These are phyloP conservation scores for Cyprinodon brontotheroides DNA, from an alignment of 2,113 vertebrate species.

Conservation along the genomic window DNA sequence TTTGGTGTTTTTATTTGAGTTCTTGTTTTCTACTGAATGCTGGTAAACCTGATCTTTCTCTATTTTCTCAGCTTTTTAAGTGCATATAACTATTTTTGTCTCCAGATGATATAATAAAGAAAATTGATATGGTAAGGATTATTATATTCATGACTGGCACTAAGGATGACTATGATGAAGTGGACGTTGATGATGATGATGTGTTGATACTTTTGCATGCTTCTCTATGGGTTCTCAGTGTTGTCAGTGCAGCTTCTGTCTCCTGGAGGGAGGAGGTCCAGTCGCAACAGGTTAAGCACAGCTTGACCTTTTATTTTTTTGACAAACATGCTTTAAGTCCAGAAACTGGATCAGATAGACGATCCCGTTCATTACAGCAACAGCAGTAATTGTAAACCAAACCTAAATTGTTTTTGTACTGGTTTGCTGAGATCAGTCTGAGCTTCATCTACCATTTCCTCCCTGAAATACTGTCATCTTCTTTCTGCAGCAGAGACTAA, in stretches of 20 bases:
- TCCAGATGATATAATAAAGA: slow-evolving; percentile 67
- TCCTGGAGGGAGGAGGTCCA: slow-evolving; percentile 46
- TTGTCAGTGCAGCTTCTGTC: slow-evolving; percentile 69
- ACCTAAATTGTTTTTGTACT: no score
- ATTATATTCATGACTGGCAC: slow-evolving; percentile 60
- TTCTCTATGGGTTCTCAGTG: slow-evolving; percentile 66
- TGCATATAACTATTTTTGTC: slow-evolving; percentile 79
- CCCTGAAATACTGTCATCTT: slow-evolving; percentile 6
- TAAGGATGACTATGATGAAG: slow-evolving; percentile 30
- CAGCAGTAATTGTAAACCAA: no score
- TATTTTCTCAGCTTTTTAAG: slow-evolving; percentile 79
- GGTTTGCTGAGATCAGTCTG: slow-evolving; percentile 8
- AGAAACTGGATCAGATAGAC: slow-evolving; percentile 8
- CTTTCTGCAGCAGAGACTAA: slow-evolving; percentile 24
- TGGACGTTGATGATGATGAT: slow-evolving; percentile 38
- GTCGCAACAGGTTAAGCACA: slow-evolving; percentile 36
- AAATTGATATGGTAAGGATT: slow-evolving; percentile 48
- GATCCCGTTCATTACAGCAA: background rate
- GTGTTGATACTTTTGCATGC: slow-evolving; percentile 65
- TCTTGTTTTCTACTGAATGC: slow-evolving; percentile 80
- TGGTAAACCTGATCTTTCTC: slow-evolving; percentile 69
- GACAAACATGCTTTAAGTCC: slow-evolving; percentile 11
- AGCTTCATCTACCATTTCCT: slow-evolving; percentile 20
- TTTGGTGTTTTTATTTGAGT: slow-evolving; percentile 52
- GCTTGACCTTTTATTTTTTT: background rate